Conservation (phyloP, 2,888 invertebrate genomes). For the Seira musarum region DNA sequence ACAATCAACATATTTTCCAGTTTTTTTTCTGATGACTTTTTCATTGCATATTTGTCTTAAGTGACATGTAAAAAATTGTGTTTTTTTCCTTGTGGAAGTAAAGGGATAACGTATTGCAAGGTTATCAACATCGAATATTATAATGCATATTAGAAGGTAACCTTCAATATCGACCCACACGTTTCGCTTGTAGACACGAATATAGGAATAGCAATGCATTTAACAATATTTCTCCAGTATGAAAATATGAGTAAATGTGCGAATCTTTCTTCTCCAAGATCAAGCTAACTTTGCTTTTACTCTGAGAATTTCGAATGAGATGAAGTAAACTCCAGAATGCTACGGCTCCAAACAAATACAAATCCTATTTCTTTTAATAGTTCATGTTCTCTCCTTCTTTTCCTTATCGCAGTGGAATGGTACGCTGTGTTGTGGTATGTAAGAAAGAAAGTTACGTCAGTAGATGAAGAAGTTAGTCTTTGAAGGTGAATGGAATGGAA, state of each 20-base stretch:
- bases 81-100: too few relatives aligned
- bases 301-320: not conserved
- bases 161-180: not conserved
- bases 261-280: not conserved
- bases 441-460: not conserved
- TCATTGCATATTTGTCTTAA: too few relatives aligned
- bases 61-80: too few relatives aligned
- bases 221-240: not conserved
- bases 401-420: too few relatives aligned
- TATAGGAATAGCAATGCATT: too few relatives aligned
- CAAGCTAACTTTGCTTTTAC: not conserved
- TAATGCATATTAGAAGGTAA: not conserved
- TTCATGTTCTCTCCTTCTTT: not conserved
- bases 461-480: not conserved
- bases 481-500: not conserved
- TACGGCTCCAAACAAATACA: too few relatives aligned
- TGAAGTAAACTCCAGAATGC: too few relatives aligned
- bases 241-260: not conserved
- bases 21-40: too few relatives aligned
- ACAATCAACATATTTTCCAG: too few relatives aligned
- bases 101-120: not conserved
- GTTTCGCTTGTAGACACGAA: not conserved
- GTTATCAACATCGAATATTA: not conserved
- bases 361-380: not conserved
- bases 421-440: not conserved